Evolutionary conservation across 2,888 invertebrate species (phyloP).

Genomic region (Lacanobia oleracea): DNA sequence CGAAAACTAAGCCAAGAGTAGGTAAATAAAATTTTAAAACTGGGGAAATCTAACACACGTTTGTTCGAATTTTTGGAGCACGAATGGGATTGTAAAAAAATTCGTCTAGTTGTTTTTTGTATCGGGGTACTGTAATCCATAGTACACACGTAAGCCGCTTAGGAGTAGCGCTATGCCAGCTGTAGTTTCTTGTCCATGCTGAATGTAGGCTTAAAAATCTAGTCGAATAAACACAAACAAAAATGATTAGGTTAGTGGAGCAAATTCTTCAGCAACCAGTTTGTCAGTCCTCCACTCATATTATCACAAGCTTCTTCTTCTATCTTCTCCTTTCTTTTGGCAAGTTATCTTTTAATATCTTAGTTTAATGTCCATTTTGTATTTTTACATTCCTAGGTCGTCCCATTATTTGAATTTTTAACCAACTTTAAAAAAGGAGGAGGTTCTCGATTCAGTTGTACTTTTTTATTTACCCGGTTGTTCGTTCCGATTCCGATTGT

Average conservation of each 20-base stretch:
- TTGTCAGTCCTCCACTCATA: neutral
- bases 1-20: constrained; percentile 1
- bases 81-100: neutral
- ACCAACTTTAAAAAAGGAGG: too few species aligned
- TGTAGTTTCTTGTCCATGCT: neutral
- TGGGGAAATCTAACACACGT: neutral
- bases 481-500: too few species aligned
- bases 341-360: too few species aligned
- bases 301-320: too few species aligned
- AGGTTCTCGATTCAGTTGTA: too few species aligned
- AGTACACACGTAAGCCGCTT: neutral
- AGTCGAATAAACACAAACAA: too few species aligned
- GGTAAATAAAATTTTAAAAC: constrained; percentile 21
- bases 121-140: neutral
- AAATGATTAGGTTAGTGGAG: too few species aligned
- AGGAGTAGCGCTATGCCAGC: neutral
- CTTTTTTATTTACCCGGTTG: too few species aligned
- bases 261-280: neutral
- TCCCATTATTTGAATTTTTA: too few species aligned
- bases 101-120: neutral
- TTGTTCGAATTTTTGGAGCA: neutral
- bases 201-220: neutral
- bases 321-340: too few species aligned
- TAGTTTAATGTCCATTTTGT: too few species aligned
- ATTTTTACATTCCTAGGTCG: too few species aligned